Evolutionary conservation across 2,113 vertebrate species (phyloP), one percentile per base, ranked within the genome.

Genomic region (Carollia perspicillata): DNA sequence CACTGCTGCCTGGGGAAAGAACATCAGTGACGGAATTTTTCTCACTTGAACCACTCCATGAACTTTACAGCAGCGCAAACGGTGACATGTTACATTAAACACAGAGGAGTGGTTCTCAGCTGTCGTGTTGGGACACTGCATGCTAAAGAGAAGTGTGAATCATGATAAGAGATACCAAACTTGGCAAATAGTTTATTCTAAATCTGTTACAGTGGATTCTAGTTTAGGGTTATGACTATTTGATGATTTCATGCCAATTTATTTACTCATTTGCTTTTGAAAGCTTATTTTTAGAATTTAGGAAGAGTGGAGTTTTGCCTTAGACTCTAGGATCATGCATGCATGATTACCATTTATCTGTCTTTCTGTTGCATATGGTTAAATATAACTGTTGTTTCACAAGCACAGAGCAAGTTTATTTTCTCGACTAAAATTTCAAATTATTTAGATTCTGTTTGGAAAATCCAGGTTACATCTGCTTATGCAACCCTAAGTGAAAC

Each of bases 281-380:
- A 74, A 66, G 13, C 11, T 35, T 63, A 12, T 60, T 60, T 60
- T 60, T 28, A 60, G 26, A 28, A 28, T 60, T 60, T 60, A 65
- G 35, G 40, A 55, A 89, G 30, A 63, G 3, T 60, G 0, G 7
- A 74, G 66, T 78, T 87, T 89, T 84, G 18, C 37, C 51, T 90
- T 47, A 28, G 44, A 44, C 0, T 14, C 37, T 85, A 47, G 3
- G 33, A 72, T 84, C 12, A 42, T 26, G 16, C 4, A 71, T 5
- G 37, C 20, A 2, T 28, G 12, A 55, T 40, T 81, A 35, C n/a
- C 4, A 37, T 49, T 28, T 78, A 0, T 79, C 42, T 80, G 4
- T 44, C 23, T 95, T 90, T 72, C 20, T 90, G 44, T 49, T 93
- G 26, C 12, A 79, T 11, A 11, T 60, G 22, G 58, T 44, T 90